Conservation (phyloP, 2,888 invertebrate genomes). For the Notodonta ziczac region DNA sequence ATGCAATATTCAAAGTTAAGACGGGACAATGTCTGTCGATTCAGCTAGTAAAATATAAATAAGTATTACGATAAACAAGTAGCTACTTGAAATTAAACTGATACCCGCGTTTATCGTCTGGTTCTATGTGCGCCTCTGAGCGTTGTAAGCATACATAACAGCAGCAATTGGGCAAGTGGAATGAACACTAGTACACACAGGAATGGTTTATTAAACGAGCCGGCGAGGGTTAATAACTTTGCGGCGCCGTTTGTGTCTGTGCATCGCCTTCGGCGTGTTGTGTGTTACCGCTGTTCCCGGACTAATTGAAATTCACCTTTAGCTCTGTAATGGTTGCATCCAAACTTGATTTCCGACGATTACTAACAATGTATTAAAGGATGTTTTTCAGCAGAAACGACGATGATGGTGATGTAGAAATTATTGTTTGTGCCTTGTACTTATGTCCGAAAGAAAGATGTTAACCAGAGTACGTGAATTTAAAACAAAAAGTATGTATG, state of each 20-base stretch:
- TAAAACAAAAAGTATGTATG: too few species aligned
- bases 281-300: neutral
- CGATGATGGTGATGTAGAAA: too few species aligned
- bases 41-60: neutral
- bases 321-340: too few species aligned
- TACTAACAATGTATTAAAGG: too few species aligned
- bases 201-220: conserved; percentile 35
- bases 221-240: conserved; percentile 31
- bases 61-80: neutral
- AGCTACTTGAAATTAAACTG: neutral
- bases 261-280: neutral
- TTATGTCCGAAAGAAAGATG: too few species aligned
- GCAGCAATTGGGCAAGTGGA: conserved; percentile 29
- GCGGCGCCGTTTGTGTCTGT: conserved; percentile 1
- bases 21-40: too few species aligned
- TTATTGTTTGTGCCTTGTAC: too few species aligned
- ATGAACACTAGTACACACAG: conserved; percentile 29
- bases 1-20: neutral
- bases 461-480: too few species aligned
- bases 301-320: too few species aligned
- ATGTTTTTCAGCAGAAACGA: too few species aligned
- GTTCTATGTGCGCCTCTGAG: neutral
- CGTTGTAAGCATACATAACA: neutral
- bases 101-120: neutral
- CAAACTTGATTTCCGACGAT: too few species aligned